Percentiles rank a stretch among this genome's conserved stretches.
Evolutionary conservation across 92 coral and sea anemone genomes (phyloP).

Genomic region (Parazoanthus atlanticus): DNA sequence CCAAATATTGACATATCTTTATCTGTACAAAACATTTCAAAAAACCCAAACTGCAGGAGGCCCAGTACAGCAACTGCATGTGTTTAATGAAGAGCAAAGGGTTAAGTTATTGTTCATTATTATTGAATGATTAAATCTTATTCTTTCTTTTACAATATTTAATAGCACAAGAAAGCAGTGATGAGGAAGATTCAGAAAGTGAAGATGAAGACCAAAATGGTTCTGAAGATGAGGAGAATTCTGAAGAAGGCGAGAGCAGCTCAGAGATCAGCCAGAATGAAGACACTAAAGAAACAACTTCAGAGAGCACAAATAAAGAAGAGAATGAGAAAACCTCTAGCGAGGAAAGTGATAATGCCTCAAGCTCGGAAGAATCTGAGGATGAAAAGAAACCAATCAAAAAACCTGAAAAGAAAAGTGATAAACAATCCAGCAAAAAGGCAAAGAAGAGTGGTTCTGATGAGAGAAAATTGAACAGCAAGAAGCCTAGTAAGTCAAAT

Average conservation of each 20-base stretch:
- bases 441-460: not conserved
- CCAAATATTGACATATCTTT: too few relatives aligned
- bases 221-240: constrained; percentile 33
- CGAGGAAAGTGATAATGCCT: constrained; percentile 27
- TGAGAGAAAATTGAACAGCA: not conserved
- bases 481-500: not conserved
- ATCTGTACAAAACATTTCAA: too few relatives aligned
- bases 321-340: constrained; percentile 41
- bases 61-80: too few relatives aligned
- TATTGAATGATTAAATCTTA: too few relatives aligned
- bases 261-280: not conserved
- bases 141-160: not conserved
- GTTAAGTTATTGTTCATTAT: too few relatives aligned
- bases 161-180: not conserved
- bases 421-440: not conserved
- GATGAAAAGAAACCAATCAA: not conserved
- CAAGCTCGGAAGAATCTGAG: not conserved
- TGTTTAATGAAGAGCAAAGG: too few relatives aligned
- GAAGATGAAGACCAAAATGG: not conserved
- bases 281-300: not conserved
- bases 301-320: constrained; percentile 7
- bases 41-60: too few relatives aligned
- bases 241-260: not conserved
- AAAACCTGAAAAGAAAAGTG: not conserved
- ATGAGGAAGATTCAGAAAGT: not conserved